Evolutionary conservation across 2,888 invertebrate species (phyloP), one percentile per base, ranked within the genome.

Genomic region (Acleris laterana): DNA sequence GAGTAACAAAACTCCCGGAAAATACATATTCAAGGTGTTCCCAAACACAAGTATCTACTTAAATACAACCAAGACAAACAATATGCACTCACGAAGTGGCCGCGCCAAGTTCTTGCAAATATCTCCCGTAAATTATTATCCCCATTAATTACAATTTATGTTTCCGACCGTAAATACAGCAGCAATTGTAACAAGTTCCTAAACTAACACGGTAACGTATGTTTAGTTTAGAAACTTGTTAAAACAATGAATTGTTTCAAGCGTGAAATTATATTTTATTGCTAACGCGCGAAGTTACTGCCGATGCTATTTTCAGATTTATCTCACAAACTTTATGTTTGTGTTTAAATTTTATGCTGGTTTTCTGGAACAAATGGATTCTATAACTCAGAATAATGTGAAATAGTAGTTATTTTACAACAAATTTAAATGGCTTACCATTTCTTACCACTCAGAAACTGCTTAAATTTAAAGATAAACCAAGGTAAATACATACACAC

Each of bases 111-210:
- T 63, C 46, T 38, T 28, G 48, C 32, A 58, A 63, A 46, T 46
- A 53, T 44, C 42, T 44, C 22, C 25, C 52, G 58, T 58, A 58
- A 58, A 51, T 63, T 46, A 58, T 58, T 28, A 22, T 17, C 42
- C 28, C 32, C n/a, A 46, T 63, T 57, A 52, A 63, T 50, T 58
- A 20, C 9, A 32, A 63, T 59, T 63, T 59, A 51, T 58, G 48
- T n/a, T 38, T 19, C 13, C 42, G 19, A 17, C 46, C 44, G 20
- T 51, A 57, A 44, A 57, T 44, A 57, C 22, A 13, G 3, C 11
- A 22, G 20, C 32, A 62, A 20, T 11, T 42, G 42, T 7, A 6
- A 32, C 13, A 42, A 20, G 55, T 42, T 19, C 42, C 20, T 17
- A 55, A 55, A 42, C 42, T 22, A 42, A 22, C 32, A 38, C 53